These are phyloP conservation scores for Ara ararauna DNA, from an alignment of 2,797 vertebrate genomes.

Conservation along the genomic window DNA sequence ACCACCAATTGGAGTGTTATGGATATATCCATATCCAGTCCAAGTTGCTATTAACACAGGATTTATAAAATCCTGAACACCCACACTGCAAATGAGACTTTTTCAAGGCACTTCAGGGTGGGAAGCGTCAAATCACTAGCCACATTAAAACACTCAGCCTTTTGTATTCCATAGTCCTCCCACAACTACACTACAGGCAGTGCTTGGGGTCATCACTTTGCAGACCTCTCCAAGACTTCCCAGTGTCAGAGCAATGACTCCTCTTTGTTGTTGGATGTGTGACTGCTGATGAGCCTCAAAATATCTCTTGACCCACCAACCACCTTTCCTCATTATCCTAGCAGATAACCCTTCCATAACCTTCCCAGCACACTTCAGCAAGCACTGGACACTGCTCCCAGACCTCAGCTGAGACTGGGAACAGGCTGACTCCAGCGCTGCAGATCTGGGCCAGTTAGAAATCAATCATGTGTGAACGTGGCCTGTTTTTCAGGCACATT, in stretches of 20 bases:
- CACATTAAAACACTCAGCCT: neutral
- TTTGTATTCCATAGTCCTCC: neutral
- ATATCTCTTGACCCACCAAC: conserved; percentile 24
- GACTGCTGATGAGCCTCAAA: neutral
- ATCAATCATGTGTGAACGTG: neutral
- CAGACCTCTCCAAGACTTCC: neutral
- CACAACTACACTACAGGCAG: neutral
- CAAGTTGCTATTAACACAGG: neutral
- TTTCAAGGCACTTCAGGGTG: neutral
- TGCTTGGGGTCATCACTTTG: neutral
- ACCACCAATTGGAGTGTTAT: neutral
- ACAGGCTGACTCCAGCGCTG: neutral
- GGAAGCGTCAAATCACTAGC: neutral
- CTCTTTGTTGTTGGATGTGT: neutral
- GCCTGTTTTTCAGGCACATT: neutral
- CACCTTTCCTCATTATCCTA: neutral
- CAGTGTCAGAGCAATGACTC: neutral
- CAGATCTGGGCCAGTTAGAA: neutral
- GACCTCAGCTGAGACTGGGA: neutral
- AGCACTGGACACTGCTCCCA: neutral
- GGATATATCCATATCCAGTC: neutral
- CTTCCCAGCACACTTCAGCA: neutral
- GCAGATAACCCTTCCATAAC: conserved; percentile 30
- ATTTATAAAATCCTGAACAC: neutral
- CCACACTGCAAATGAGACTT: neutral